A percentile compares a stretch with the other conserved stretches of the same genome.
phyloP scores from a whole-genome alignment of 2,888 invertebrate species.

The Dendrolimus houi region DNA sequence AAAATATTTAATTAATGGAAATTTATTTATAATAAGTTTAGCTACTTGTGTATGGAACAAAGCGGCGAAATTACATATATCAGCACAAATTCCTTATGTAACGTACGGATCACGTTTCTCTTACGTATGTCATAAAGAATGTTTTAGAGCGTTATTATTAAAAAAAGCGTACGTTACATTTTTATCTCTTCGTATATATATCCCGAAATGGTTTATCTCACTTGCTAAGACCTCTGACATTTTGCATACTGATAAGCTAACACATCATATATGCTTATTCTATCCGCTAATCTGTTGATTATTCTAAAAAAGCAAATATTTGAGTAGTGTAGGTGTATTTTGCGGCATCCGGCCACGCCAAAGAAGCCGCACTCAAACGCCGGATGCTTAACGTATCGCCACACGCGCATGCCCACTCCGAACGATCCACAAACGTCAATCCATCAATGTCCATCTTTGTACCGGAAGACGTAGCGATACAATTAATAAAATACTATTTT shows the following conservation, averaged over 20 bases:
- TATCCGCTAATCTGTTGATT: constrained; percentile 10
- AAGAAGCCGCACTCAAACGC: constrained; percentile 25
- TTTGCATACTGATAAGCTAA: not conserved
- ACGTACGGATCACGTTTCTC: too few relatives aligned
- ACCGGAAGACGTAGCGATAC: constrained; percentile 26
- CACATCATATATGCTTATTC: constrained; percentile 3
- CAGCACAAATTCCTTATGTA: too few relatives aligned
- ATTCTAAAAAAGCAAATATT: constrained; percentile 22
- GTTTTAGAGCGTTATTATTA: too few relatives aligned
- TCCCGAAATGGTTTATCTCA: too few relatives aligned
- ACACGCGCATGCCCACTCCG: constrained; percentile 25
- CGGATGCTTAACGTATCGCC: constrained; percentile 36
- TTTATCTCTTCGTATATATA: too few relatives aligned
- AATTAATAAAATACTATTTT: too few relatives aligned
- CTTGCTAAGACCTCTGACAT: not conserved
- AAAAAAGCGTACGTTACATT: too few relatives aligned
- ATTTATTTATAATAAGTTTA: too few relatives aligned
- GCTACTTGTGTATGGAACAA: too few relatives aligned
- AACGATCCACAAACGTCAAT: constrained; percentile 44
- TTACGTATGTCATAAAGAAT: too few relatives aligned
- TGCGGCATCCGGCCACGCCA: constrained; percentile 35
- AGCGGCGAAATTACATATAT: too few relatives aligned
- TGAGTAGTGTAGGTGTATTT: constrained; percentile 25
- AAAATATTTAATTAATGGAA: too few relatives aligned
- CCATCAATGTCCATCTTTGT: constrained; percentile 36